A percentile compares a stretch with the other conserved stretches of the same genome.
These are phyloP conservation scores for Neogale vison DNA, from an alignment of 2,113 vertebrate species.

Conservation along the genomic window DNA sequence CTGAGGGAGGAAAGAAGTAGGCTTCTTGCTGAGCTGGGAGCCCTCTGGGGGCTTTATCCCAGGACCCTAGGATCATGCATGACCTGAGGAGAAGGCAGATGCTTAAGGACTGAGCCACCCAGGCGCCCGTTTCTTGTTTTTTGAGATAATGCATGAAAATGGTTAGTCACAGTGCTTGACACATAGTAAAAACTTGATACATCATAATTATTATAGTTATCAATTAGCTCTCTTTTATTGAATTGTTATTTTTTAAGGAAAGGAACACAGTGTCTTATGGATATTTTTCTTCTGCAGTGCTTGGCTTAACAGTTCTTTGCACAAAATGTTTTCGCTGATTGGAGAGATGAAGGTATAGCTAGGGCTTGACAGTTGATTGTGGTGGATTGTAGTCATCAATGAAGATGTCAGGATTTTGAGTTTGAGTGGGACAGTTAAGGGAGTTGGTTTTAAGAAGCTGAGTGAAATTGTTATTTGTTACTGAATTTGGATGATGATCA, in stretches of 20 bases:
- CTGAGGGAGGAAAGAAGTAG: no score
- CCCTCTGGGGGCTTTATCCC: no score
- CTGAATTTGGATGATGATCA: conserved; percentile 7
- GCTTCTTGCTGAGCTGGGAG: no score
- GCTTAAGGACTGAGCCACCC: no score
- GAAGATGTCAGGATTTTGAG: conserved; percentile 24
- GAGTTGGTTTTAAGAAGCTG: conserved; percentile 34
- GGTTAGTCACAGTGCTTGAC: not conserved
- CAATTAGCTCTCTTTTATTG: not conserved
- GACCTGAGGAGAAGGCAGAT: no score
- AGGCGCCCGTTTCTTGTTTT: not conserved
- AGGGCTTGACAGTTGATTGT: not conserved
- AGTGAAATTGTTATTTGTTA: not conserved
- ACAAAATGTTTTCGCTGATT: conserved; percentile 33
- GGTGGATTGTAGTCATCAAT: not conserved
- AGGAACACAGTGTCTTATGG: conserved; percentile 8
- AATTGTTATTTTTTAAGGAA: conserved; percentile 37
- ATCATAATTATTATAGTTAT: conserved; percentile 36
- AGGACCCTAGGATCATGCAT: no score
- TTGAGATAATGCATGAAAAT: not conserved
- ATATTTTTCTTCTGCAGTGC: conserved; percentile 2
- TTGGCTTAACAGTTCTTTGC: conserved; percentile 23
- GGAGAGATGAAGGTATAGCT: not conserved
- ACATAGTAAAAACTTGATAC: not conserved
- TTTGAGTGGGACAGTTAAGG: conserved; percentile 6